Evolutionary conservation across 2,888 invertebrate species (phyloP), one percentile per base, ranked within the genome.

Genomic region (Dione vanillae): DNA sequence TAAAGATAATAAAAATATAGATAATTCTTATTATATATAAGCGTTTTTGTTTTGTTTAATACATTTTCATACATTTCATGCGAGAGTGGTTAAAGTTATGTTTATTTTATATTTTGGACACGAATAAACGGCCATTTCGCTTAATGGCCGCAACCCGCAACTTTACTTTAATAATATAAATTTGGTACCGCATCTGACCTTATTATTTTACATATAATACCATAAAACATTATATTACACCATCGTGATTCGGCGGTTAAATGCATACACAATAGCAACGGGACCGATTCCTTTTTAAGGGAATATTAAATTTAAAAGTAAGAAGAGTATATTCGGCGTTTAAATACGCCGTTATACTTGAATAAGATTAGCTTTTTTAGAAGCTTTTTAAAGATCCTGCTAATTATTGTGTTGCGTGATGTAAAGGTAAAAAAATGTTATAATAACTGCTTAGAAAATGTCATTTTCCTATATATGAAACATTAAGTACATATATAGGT

Each of bases 111-210:
- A 40, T 37, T 56, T 56, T 56, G 56, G 11, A 56, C 56, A 56
- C 56, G 56, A 56, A 56, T 56, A 56, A 56, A 56, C 56, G 37
- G 37, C 40, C 56, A 37, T 56, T 56, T 11, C 16, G 56, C 56
- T 56, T 56, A 56, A 56, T 56, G 56, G 56, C 16, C 56, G 56
- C 37, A 37, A 16, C 16, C 56, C 56, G 16, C 56, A 56, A 56
- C 56, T 56, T 40, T 16, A 56, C 56, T 56, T 56, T 56, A 56
- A 56, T 56, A 56, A 56, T 56, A 56, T 56, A 56, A 56, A 56
- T 56, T 40, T 56, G 16, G 16, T 37, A 54, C 56, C 37, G 16
- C 56, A 56, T 56, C 9, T 16, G 56, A 56, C 37, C 56, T 40
- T 56, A 40, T 56, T 56, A 56, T 40, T 37, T 16, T 40, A 54